phyloP scores from a whole-genome alignment of 2,113 vertebrate genomes.

The Calidris pugnax region DNA sequence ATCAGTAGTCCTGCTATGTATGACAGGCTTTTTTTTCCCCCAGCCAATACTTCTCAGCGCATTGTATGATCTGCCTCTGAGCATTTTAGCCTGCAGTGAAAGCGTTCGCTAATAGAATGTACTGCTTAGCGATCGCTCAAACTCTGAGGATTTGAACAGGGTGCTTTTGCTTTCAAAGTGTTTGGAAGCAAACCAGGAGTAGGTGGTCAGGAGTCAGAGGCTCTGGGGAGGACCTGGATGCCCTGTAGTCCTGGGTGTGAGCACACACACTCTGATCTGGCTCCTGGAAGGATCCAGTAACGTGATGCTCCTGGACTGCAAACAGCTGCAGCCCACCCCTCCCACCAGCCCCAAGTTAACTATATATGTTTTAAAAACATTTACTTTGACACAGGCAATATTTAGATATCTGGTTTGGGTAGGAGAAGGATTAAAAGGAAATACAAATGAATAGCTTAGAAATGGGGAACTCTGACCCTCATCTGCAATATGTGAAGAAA shows the following conservation, averaged over 20 bases:
- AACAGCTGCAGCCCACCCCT: background rate
- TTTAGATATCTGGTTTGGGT: background rate
- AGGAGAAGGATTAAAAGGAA: background rate
- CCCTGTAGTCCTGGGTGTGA: background rate
- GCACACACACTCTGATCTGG: background rate
- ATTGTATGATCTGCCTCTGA: constrained; percentile 4
- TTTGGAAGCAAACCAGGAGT: background rate
- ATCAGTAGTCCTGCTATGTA: constrained; percentile 16
- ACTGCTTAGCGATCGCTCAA: constrained; percentile 16
- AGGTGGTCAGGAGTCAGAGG: constrained; percentile 16
- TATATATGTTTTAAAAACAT: background rate
- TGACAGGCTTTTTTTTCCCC: background rate
- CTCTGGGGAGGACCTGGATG: background rate
- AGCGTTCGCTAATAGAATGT: background rate
- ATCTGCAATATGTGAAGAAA: background rate
- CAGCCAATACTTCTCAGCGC: constrained; percentile 16
- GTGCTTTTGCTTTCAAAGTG: constrained; percentile 21
- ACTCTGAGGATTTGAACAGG: constrained; percentile 15
- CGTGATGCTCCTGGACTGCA: background rate
- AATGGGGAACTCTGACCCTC: background rate
- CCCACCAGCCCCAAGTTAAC: background rate
- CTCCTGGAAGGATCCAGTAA: background rate
- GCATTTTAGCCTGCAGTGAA: constrained; percentile 34
- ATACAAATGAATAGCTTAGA: background rate
- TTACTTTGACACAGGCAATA: background rate